Evolutionary conservation across 2,797 vertebrate genomes (phyloP).

Genomic region (Sardinella longiceps): DNA sequence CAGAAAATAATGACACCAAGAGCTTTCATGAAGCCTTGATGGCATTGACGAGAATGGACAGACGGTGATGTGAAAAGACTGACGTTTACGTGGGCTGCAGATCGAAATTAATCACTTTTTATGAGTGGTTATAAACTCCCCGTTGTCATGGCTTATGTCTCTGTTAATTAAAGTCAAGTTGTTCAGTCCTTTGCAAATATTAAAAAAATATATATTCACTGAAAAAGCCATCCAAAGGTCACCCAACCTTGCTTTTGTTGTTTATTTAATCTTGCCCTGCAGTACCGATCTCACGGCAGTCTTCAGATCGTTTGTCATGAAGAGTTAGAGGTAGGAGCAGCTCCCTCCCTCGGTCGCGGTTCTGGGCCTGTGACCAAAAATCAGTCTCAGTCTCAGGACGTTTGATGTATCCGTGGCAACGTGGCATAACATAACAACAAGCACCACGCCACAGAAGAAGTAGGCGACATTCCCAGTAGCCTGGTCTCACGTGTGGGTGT

Average conservation of each 20-base stretch:
- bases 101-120: not conserved
- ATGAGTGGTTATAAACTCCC: not conserved
- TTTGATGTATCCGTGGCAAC: slow-evolving; percentile 25
- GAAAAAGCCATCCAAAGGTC: not conserved
- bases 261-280: not conserved
- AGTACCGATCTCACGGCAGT: not conserved
- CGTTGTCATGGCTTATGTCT: not conserved
- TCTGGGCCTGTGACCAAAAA: not conserved
- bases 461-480: not conserved
- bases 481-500: not conserved
- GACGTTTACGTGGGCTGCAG: not conserved
- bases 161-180: not conserved
- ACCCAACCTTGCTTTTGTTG: not conserved
- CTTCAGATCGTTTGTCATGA: not conserved
- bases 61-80: not conserved
- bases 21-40: not conserved
- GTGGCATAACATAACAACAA: not conserved
- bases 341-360: not conserved
- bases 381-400: not conserved
- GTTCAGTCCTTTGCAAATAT: not conserved
- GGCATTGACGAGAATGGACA: not conserved
- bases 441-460: not conserved
- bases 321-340: not conserved
- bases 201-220: not conserved
- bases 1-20: not conserved